Evolutionary conservation across 2,113 vertebrate genomes (phyloP).

Genomic region (Ailurus styani): DNA sequence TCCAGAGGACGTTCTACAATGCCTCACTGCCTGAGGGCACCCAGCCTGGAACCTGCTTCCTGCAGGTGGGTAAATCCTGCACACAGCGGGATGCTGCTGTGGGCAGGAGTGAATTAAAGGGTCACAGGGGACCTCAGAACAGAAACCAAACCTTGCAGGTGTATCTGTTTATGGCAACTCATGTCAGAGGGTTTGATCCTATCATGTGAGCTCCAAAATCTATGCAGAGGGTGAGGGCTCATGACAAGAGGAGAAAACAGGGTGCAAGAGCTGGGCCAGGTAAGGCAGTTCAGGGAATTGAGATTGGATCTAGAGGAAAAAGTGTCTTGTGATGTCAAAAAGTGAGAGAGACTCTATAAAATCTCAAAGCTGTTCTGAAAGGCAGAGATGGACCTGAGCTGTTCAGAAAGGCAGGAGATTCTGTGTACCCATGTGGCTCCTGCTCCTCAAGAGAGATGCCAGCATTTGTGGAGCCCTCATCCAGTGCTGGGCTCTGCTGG

Average conservation of each 20-base stretch:
- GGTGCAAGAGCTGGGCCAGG: background rate
- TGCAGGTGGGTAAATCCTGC: constrained; percentile 87
- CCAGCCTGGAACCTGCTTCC: constrained; percentile 92
- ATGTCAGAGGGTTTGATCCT: background rate
- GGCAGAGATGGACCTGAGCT: background rate
- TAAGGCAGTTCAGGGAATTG: background rate
- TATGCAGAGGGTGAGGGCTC: background rate
- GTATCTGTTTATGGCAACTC: constrained; percentile 7
- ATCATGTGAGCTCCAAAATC: background rate
- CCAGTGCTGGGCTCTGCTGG: background rate
- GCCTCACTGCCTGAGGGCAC: constrained; percentile 93
- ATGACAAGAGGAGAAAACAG: background rate
- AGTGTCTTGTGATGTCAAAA: background rate
- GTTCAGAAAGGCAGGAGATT: background rate
- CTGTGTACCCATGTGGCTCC: background rate
- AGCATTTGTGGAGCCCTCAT: background rate
- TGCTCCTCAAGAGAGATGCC: background rate
- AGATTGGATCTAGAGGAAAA: background rate
- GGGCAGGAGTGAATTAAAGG: background rate
- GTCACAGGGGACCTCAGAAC: constrained; percentile 3
- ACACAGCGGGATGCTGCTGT: background rate
- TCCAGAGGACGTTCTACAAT: constrained; percentile 92
- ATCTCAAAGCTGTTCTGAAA: background rate
- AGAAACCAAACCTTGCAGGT: background rate
- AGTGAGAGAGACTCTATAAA: background rate